phyloP scores from a whole-genome alignment of 1,140 invertebrate species.

The Caerostris extrusa region DNA sequence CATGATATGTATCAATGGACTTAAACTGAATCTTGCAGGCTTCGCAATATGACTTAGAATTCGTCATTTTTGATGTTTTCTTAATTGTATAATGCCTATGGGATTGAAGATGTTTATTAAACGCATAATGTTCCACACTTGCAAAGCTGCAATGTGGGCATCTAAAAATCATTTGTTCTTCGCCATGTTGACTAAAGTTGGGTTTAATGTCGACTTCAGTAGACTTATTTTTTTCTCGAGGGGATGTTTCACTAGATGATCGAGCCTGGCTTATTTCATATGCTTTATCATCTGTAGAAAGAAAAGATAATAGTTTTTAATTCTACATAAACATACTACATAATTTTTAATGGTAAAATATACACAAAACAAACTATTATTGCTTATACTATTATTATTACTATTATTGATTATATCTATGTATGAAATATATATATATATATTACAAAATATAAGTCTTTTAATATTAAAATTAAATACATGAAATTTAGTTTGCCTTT shows the following conservation, averaged over 20 bases:
- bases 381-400: no score
- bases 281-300: not conserved
- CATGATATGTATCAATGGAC: constrained; percentile 92
- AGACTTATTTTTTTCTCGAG: not conserved
- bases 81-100: constrained; percentile 6
- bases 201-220: not conserved
- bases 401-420: no score
- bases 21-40: constrained; percentile 96
- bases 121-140: not conserved
- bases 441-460: no score
- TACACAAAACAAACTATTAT: no score
- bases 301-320: not conserved
- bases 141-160: constrained; percentile 11
- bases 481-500: no score
- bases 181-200: not conserved
- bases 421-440: no score
- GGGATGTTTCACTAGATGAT: not conserved
- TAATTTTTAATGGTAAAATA: not conserved
- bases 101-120: constrained; percentile 8
- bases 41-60: constrained; percentile 87
- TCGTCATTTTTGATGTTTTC: constrained; percentile 8
- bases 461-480: no score
- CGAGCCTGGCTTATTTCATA: not conserved
- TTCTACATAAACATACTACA: not conserved
- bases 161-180: not conserved